These are phyloP conservation scores for Zoanthus solanderi DNA, from an alignment of 92 coral and sea anemone genomes.

Conservation along the genomic window DNA sequence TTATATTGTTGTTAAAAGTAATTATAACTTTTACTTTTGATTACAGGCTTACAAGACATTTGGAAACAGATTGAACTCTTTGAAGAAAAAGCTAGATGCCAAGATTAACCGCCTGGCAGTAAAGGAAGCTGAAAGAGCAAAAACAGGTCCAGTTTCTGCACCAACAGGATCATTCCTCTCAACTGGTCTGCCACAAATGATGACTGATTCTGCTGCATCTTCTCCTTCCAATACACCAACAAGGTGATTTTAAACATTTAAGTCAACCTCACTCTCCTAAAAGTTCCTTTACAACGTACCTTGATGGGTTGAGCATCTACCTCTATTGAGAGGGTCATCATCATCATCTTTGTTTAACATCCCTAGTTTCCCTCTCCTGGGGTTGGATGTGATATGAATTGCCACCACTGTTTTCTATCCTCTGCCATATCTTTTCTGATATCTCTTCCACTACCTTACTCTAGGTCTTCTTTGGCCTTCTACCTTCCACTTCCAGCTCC, in stretches of 20 bases:
- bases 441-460: too few relatives aligned
- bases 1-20: background rate
- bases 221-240: slow-evolving; percentile 68
- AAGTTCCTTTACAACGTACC: too few relatives aligned
- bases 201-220: slow-evolving; percentile 72
- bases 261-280: background rate
- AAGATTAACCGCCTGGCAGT: slow-evolving; percentile 88
- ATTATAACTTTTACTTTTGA: background rate
- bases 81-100: slow-evolving; percentile 94
- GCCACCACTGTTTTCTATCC: too few relatives aligned
- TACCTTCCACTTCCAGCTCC: too few relatives aligned
- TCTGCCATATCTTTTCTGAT: too few relatives aligned
- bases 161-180: slow-evolving; percentile 95
- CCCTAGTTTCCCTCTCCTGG: too few relatives aligned
- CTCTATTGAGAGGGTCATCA: too few relatives aligned
- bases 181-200: slow-evolving; percentile 90
- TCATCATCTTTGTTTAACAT: too few relatives aligned
- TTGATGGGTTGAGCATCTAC: too few relatives aligned
- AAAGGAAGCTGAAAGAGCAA: slow-evolving; percentile 92
- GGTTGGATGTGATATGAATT: too few relatives aligned
- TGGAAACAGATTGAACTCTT: slow-evolving; percentile 93
- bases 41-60: slow-evolving; percentile 96
- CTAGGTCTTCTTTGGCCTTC: too few relatives aligned
- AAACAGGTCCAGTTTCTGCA: slow-evolving; percentile 93
- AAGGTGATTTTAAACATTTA: slow-evolving; percentile 34